Base-by-base conservation (phyloP, 2,797 vertebrate species). In the Notolepis coatsorum region DNA sequence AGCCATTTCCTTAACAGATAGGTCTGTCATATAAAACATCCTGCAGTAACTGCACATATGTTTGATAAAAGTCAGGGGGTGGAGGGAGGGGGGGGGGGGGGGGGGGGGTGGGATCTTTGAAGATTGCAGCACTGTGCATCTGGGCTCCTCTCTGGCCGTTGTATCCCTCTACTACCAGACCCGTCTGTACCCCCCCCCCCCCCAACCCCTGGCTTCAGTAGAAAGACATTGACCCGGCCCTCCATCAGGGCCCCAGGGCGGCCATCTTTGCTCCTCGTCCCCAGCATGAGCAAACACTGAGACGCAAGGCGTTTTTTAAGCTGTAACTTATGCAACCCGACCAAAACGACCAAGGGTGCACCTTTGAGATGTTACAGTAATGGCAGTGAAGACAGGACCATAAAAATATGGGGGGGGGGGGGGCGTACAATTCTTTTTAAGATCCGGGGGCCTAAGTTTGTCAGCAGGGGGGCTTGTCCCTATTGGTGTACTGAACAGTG, bases 231-330 rank as follows among this genome's bases (percentile, higher is more conserved):
- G 81, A 85, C 85, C 82, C 20, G n/a, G 67, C 68, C 71, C 67
- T 63, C 56, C n/a, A 42, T 73, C 72, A 86, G 30, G 58, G 73
- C 79, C 84, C 84, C 82, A 71, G 7, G 23, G 74, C 78, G 80
- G 60, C 79, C 76, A 76, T 83, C 61, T 52, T 49, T 60, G 49
- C 56, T 77, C 5, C 21, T 43, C 1, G 42, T 73, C 76, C 78
- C 71, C 2, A 59, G 65, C 80, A 74, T 79, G 51, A 75, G 59
- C 54, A 60, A 84, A 68, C 28, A 35, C 64, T 23, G 70, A 85
- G 75, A 56, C 48, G 4, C 75, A 41, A 85, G 84, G 84, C 72
- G 37, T 73, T 83, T n/a, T 88, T 91, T 87, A 90, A 77, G 68
- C 71, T 45, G 28, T 68, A 84, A 79, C 80, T 84, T 86, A 83